Evolutionary conservation across 1,140 invertebrate genomes (phyloP).

Genomic region (Camponotus vicinus): DNA sequence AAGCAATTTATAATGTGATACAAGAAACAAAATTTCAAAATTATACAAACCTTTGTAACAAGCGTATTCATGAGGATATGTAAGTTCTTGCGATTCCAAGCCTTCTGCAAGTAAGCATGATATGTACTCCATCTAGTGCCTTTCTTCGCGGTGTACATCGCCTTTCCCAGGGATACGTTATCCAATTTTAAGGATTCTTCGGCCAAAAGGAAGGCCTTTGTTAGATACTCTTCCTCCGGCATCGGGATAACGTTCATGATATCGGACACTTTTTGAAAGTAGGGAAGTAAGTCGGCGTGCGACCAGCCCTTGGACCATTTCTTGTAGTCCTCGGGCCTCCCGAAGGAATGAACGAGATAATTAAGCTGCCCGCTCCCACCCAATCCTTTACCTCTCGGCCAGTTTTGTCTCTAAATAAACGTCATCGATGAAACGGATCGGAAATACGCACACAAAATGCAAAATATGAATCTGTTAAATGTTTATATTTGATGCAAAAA

Average conservation of each 20-base stretch:
- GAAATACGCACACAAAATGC: neutral
- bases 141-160: conserved; percentile 87
- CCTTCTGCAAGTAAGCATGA: conserved; percentile 90
- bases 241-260: conserved; percentile 85
- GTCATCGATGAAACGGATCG: neutral
- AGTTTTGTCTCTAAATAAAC: conserved; percentile 86
- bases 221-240: conserved; percentile 78
- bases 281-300: conserved; percentile 85
- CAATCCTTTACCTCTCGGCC: conserved; percentile 90
- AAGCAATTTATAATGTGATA: neutral
- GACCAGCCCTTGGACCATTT: conserved; percentile 88
- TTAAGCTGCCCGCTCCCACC: conserved; percentile 91
- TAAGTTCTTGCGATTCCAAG: conserved; percentile 89
- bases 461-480: neutral
- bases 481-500: neutral
- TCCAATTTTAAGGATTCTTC: conserved; percentile 77
- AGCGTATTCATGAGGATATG: conserved; percentile 90
- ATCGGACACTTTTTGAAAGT: conserved; percentile 85
- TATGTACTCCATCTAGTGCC: conserved; percentile 90
- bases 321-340: conserved; percentile 88
- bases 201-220: conserved; percentile 75
- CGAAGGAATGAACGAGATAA: conserved; percentile 89
- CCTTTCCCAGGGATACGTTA: conserved; percentile 85
- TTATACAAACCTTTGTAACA: conserved; percentile 85
- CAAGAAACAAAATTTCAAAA: neutral